phyloP scores from a whole-genome alignment of 2,888 invertebrate species.

The Seladonia tumulorum region DNA sequence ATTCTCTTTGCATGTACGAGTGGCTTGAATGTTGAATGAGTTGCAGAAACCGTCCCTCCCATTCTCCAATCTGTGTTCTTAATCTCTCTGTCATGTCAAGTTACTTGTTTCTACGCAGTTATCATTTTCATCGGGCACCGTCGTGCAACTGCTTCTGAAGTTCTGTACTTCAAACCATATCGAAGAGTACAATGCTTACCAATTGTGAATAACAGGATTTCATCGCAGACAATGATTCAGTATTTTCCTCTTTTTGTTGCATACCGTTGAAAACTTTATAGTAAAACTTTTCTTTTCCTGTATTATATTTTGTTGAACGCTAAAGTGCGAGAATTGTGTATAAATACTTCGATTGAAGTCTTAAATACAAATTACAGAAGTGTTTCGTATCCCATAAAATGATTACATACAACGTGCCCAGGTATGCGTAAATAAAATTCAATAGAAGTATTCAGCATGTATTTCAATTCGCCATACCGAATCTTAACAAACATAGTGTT shows the following conservation, averaged over 20 bases:
- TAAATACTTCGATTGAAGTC: no score
- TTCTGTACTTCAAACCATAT: not conserved
- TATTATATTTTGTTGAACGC: not conserved
- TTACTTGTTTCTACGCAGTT: not conserved
- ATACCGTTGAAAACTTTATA: not conserved
- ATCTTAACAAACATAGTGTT: not conserved
- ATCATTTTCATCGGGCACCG: not conserved
- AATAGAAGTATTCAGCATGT: no score
- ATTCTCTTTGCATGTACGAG: not conserved
- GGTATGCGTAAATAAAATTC: no score
- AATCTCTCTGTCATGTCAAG: constrained; percentile 1
- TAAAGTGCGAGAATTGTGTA: no score
- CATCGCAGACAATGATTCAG: not conserved
- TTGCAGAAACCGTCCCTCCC: not conserved
- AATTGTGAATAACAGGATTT: not conserved
- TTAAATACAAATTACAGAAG: no score
- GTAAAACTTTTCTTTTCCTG: not conserved
- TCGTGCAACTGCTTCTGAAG: not conserved
- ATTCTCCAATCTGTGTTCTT: constrained; percentile 1
- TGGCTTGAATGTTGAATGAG: not conserved
- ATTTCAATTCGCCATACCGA: no score
- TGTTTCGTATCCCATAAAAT: no score
- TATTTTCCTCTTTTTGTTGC: not conserved
- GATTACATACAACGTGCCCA: no score
- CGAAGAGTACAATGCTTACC: not conserved